Evolutionary conservation across 2,888 invertebrate genomes (phyloP), one percentile per base, ranked within the genome.

Genomic region (Apamea anceps): DNA sequence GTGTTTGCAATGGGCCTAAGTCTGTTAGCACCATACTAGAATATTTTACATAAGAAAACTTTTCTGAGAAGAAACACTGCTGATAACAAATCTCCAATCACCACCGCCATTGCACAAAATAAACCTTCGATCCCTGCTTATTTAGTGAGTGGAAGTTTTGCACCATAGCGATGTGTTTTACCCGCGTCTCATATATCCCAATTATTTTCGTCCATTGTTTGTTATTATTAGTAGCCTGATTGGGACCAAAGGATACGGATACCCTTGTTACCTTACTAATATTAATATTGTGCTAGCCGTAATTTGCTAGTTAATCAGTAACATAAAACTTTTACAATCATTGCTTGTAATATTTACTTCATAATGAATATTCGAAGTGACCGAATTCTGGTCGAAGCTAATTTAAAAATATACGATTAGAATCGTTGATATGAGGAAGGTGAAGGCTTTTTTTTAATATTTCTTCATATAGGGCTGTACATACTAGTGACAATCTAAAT

Each of bases 121-220:
- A 7, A 68, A 73, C 66, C 80, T 84, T 84, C 73, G 37, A 28
- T 32, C 8, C 8, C 1, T 62, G 18, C 18, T 57, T 62, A 28
- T 8, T 60, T 45, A 25, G 25, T 2, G 28, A 73, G 37, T 45
- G 57, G 7, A 84, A 78, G 62, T 84, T 89, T 81, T 76, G 68
- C 57, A 79, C 79, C 28, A 60, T 51, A 21, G 70, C 80, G 85
- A 86, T 90, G 85, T 88, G 85, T 87, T 90, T 88, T 87, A 85
- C 81, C 37, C 76, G 72, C 75, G 76, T 78, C 75, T 84, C 81
- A 66, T 85, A 86, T 85, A 75, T 86, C 80, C 79, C 88, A 88
- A 88, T 89, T 89, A 87, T 89, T 84, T 85, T 73, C 77, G 72
- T 66, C 75, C 81, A 74, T 78, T 88, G 80, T 84, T 87, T 84